Evolutionary conservation across 1,140 invertebrate genomes (phyloP), one percentile per base, ranked within the genome.

Genomic region (Octopus bimaculoides): DNA sequence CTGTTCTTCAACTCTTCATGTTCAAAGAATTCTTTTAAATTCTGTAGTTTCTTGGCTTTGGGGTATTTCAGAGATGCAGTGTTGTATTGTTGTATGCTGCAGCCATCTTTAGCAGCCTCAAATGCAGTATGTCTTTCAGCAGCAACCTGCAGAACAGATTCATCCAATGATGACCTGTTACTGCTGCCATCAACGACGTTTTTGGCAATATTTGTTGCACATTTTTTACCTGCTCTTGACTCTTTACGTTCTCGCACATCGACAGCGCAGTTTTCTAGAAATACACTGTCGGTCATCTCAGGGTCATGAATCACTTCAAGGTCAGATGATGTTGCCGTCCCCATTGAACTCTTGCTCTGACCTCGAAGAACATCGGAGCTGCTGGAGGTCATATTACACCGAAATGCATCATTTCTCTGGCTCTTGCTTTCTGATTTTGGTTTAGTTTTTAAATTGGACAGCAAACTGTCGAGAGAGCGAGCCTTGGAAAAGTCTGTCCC

Each of bases 11-110:
- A 55, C 55, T 77, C 75, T 26, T 66, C 82, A 10, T 82, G 83
- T 80, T 88, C 87, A 84, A 88, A 87, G 56, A 85, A 80, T 78
- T 87, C 85, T 81, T 85, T 84, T 66, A 88, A 66, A 75, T 82
- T 86, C 75, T 87, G 82, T 56, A 88, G 81, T 76, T 88, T 88
- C 75, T 84, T 83, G 12, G 85, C 86, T 73, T 84, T 83, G 54
- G 84, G 85, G 1, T 83, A 83, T 76, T 84, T 80, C 55, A 84
- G 81, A 54, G 87, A 87, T 53, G 85, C 81, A 17, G 85, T 83
- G 79, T 85, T 83, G 77, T 84, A 83, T 6, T 41, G 77, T 20
- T 41, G 54, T 12, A 26, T 61, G 26, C 41, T 6, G 17, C 41
- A 41, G 6, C 26, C n/a, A 55, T 78, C 61, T 20, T 12, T 61